Conservation (phyloP, 2,113 vertebrate genomes). For the Cnemophilus loriae region DNA sequence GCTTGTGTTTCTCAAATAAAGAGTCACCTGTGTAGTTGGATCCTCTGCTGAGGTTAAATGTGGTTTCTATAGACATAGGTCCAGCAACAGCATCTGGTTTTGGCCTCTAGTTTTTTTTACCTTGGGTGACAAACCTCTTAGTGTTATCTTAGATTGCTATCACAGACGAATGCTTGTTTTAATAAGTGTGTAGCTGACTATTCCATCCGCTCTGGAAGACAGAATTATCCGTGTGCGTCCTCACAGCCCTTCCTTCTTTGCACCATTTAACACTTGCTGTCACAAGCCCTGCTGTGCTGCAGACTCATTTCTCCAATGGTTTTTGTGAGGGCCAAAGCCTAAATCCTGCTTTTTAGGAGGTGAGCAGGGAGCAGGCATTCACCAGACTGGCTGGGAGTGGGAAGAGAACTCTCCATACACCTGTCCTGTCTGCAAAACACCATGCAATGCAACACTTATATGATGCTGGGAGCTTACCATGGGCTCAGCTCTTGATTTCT, state of each 20-base stretch:
- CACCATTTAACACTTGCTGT: background rate
- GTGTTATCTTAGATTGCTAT: conserved; percentile 36
- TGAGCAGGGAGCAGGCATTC: background rate
- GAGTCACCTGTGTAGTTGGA: background rate
- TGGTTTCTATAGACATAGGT: conserved; percentile 15
- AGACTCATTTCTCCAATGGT: background rate
- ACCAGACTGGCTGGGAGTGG: background rate
- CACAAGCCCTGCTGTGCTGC: background rate
- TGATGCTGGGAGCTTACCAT: background rate
- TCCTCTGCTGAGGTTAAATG: background rate
- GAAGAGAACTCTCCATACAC: background rate
- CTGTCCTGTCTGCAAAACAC: background rate
- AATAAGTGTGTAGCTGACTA: conserved; percentile 15
- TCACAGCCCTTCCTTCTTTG: background rate
- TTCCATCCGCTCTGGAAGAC: background rate
- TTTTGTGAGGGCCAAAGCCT: background rate
- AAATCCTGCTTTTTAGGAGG: background rate
- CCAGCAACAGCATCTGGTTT: background rate
- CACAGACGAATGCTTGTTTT: conserved; percentile 17
- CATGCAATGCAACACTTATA: background rate
- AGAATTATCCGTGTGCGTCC: background rate
- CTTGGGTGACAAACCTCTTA: conserved; percentile 15
- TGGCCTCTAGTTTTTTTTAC: background rate
- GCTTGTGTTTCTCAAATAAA: background rate
- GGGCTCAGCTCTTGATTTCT: background rate